These are phyloP conservation scores for Paramisgurnus dabryanus DNA, from an alignment of 2,113 vertebrate genomes.

Conservation along the genomic window DNA sequence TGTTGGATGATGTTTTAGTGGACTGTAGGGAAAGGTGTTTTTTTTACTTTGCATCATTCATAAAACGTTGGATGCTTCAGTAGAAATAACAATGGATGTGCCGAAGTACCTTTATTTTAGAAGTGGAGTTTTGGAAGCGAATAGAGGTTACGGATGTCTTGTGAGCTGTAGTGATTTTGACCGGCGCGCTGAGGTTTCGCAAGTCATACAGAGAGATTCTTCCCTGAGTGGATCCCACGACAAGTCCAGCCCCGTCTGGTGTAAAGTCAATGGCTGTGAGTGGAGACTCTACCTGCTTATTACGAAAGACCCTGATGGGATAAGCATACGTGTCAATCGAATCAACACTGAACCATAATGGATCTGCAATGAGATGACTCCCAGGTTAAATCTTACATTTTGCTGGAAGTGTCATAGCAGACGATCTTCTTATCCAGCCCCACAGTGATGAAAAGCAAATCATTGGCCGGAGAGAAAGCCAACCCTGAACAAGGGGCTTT, in stretches of 20 bases:
- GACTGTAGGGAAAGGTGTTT: conserved; percentile 67
- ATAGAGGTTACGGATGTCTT: conserved; percentile 94
- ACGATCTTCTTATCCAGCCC: conserved; percentile 96
- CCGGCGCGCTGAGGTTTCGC: conserved; percentile 85
- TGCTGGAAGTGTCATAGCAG: conserved; percentile 93
- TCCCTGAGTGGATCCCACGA: conserved; percentile 90
- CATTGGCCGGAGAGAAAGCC: conserved; percentile 93
- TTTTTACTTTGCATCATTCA: neutral
- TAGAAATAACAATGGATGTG: too few relatives aligned
- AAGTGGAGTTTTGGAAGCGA: conserved; percentile 81
- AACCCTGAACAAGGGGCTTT: conserved; percentile 92
- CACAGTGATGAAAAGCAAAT: conserved; percentile 89
- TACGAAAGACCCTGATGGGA: conserved; percentile 74
- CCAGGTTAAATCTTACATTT: conserved; percentile 79
- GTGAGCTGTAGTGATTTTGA: conserved; percentile 85
- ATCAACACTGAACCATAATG: neutral
- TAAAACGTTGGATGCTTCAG: too few relatives aligned
- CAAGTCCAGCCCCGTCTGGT: conserved; percentile 87
- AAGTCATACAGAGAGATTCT: conserved; percentile 93
- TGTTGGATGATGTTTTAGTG: conserved; percentile 75
- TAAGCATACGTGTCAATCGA: neutral
- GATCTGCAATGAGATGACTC: neutral
- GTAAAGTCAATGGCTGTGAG: conserved; percentile 92
- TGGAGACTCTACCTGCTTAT: conserved; percentile 85
- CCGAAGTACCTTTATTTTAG: conserved; percentile 80